Evolutionary conservation across 2,797 vertebrate genomes (phyloP), one percentile per base, ranked within the genome.

Genomic region (Nothura maculosa): DNA sequence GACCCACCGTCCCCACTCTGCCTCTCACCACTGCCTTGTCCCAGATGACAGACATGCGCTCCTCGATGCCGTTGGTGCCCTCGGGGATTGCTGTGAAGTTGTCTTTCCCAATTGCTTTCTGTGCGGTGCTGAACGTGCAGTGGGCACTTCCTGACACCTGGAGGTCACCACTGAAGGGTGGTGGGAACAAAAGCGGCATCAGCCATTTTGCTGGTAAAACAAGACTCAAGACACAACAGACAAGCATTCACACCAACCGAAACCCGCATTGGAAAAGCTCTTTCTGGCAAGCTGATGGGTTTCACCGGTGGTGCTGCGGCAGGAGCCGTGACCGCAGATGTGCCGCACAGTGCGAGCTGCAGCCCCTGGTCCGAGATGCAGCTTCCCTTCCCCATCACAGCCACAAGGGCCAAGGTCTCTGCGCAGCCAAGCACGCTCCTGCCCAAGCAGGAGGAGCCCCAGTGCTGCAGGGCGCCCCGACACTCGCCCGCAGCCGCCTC

Each of bases 41-140:
- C 99, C 99, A 99, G 97, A 99, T 99, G 92, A 99, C 95, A 52
- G 98, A 97, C 99, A 99, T 99, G 55, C 99, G 97, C 84, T 99
- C 99, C 97, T 99, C 99, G 75, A 99, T 98, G 10, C 99, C 99
- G 0, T 99, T 99, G 74, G 99, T 99, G 42, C 99, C 99, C 85
- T 99, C 99, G 1, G 99, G 99, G 92, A 99, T 99, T 12, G 98
- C 98, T 12, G 99, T 99, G 98, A 99, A 99, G 96, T 99, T 99
- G 72, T 99, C 99, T 94, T 99, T 99, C 42, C 99, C 99, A 2
- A 99, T 98, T 13, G 99, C 99, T 94, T 99, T 99, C 98, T 99
- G 99, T 4, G 99, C 99, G 0, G 99, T 99, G 69, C 99, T 99
- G 98, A 99, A 99, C 32, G 99, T 99, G 78, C 99, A 99, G 96